Percentiles rank a stretch among this genome's conserved stretches.
Conservation (phyloP, 2,888 invertebrate species). For the Neria commutata region DNA sequence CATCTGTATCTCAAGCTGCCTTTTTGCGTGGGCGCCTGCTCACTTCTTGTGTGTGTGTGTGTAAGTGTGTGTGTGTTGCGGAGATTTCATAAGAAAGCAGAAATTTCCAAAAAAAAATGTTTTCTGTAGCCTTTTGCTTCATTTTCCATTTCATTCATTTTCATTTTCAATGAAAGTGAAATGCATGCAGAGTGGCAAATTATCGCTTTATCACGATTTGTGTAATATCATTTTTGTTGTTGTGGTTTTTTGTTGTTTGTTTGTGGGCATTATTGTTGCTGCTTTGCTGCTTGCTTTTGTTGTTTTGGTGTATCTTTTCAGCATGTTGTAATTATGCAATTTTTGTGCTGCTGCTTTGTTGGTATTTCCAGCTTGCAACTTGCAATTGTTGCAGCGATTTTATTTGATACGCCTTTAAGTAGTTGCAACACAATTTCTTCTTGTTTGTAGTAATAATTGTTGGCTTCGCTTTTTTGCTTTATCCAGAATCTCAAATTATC, state of each 20-base stretch:
- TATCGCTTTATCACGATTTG: slow-evolving; percentile 51
- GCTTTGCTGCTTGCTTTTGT: too few relatives aligned
- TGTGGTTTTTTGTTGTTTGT: neutral
- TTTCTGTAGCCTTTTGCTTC: slow-evolving; percentile 12
- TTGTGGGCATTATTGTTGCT: neutral
- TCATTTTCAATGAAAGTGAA: slow-evolving; percentile 47
- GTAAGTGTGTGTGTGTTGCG: neutral
- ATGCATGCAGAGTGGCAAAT: slow-evolving; percentile 43
- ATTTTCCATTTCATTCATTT: slow-evolving; percentile 34
- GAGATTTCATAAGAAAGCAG: slow-evolving; percentile 48
- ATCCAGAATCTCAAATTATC: too few relatives aligned
- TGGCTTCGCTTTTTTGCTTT: too few relatives aligned
- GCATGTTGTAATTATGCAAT: slow-evolving; percentile 52
- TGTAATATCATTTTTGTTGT: slow-evolving; percentile 50
- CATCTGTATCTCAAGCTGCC: neutral
- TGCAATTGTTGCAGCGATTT: neutral
- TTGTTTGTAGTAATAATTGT: too few relatives aligned
- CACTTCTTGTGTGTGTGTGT: too few relatives aligned
- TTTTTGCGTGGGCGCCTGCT: slow-evolving; percentile 43
- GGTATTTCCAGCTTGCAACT: slow-evolving; percentile 1
- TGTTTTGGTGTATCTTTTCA: too few relatives aligned
- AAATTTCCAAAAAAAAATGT: too few relatives aligned
- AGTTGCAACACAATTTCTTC: too few relatives aligned
- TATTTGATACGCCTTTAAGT: neutral
- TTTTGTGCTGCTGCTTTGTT: slow-evolving; percentile 35